A percentile compares a stretch with the other conserved stretches of the same genome.
Conservation (phyloP, 2,113 vertebrate genomes). For the Siniperca chuatsi region DNA sequence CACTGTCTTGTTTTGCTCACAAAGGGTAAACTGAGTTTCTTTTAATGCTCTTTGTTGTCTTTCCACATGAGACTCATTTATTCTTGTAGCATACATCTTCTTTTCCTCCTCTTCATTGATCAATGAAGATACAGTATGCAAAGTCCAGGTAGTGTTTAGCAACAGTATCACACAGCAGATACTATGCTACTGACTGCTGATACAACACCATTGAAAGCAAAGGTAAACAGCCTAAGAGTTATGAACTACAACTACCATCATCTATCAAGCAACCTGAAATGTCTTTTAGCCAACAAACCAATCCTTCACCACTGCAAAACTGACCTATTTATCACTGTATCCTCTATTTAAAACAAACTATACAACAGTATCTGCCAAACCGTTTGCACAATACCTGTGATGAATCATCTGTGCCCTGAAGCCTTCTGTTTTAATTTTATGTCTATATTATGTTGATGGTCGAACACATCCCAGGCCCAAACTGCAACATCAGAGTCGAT, state of each 20-base stretch:
- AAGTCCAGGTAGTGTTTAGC: background rate
- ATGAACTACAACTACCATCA: background rate
- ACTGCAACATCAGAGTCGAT: constrained; percentile 15
- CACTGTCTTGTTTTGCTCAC: background rate
- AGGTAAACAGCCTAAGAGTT: constrained; percentile 2
- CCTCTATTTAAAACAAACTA: background rate
- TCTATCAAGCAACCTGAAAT: background rate
- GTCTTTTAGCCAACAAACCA: background rate
- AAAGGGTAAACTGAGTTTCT: background rate
- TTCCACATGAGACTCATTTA: background rate
- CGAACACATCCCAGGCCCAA: constrained; percentile 5
- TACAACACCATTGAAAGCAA: background rate
- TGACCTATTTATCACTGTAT: background rate
- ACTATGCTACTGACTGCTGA: background rate
- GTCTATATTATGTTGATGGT: background rate
- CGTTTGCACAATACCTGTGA: background rate
- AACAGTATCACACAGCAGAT: background rate
- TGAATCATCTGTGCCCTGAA: constrained; percentile 4
- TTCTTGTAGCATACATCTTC: background rate
- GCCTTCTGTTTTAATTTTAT: background rate
- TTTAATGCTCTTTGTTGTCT: background rate
- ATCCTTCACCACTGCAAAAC: background rate
- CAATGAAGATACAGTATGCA: background rate
- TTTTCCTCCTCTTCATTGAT: background rate
- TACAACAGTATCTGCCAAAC: too few relatives aligned